Evolutionary conservation across 2,888 invertebrate genomes (phyloP).

Genomic region (Catocala fraxini): DNA sequence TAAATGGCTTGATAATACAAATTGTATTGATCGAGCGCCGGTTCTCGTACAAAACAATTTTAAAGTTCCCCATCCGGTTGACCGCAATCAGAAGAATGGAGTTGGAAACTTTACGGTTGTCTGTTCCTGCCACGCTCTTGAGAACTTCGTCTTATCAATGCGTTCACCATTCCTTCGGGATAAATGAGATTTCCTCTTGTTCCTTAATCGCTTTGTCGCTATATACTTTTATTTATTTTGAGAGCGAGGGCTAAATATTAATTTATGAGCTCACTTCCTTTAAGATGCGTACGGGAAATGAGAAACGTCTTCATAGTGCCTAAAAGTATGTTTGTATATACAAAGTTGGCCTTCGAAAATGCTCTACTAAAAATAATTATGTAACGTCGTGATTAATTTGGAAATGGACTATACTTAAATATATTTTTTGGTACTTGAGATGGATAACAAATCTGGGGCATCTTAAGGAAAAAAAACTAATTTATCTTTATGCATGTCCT

Average conservation of each 20-base stretch:
- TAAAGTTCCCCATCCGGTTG: slow-evolving; percentile 42
- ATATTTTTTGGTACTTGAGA: neutral
- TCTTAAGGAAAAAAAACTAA: neutral
- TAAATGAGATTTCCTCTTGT: slow-evolving; percentile 45
- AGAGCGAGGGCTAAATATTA: slow-evolving; percentile 33
- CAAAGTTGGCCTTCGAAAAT: slow-evolving; percentile 3
- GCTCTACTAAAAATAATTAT: neutral
- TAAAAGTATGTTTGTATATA: slow-evolving; percentile 8
- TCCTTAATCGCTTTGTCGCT: slow-evolving; percentile 43
- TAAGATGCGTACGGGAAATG: slow-evolving; percentile 31
- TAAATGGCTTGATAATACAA: slow-evolving; percentile 38
- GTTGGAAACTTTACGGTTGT: slow-evolving; percentile 41
- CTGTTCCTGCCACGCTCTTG: slow-evolving; percentile 28
- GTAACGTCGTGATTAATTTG: neutral
- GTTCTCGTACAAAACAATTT: slow-evolving; percentile 42
- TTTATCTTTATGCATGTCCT: too few relatives aligned
- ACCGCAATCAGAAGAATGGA: slow-evolving; percentile 48
- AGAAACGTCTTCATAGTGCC: slow-evolving; percentile 14
- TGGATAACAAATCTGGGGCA: neutral
- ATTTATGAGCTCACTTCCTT: slow-evolving; percentile 29
- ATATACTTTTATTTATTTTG: slow-evolving; percentile 36
- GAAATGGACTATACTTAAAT: neutral
- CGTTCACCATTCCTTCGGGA: slow-evolving; percentile 34
- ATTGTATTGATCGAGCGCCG: slow-evolving; percentile 35
- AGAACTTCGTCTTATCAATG: slow-evolving; percentile 43